Evolutionary conservation across 30 jellyfish, hydroid and myxozoan genomes (phyloP).

Genomic region (Catostylus mosaicus): DNA sequence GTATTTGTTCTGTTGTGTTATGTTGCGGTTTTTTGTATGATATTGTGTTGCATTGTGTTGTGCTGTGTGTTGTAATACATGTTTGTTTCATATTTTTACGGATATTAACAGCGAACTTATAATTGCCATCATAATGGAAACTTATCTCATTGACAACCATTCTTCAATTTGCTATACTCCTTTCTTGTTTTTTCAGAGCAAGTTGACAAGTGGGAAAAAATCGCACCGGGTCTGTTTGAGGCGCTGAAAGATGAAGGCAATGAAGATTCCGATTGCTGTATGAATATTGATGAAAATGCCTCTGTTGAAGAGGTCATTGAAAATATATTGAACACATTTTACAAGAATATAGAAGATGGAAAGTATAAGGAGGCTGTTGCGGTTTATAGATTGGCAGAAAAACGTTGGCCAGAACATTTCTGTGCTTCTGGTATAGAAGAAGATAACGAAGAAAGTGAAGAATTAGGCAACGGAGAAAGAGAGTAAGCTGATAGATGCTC

Average conservation of each 20-base stretch:
- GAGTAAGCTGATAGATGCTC: not conserved
- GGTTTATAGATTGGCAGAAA: conserved; percentile 39
- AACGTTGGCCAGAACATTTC: conserved; percentile 42
- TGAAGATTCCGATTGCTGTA: conserved; percentile 16
- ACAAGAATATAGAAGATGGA: conserved; percentile 42
- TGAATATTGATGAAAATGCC: conserved; percentile 53
- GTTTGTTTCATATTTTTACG: too few species aligned
- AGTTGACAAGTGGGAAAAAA: conserved; percentile 57
- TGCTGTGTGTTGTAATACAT: too few species aligned
- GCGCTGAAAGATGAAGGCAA: conserved; percentile 37
- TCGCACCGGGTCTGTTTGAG: conserved; percentile 35
- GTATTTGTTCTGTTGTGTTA: too few species aligned
- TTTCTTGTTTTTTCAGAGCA: not conserved
- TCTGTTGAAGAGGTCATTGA: conserved; percentile 59
- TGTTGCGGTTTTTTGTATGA: too few species aligned
- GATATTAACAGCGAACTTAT: too few species aligned
- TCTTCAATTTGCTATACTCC: not conserved
- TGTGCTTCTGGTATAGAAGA: conserved; percentile 28
- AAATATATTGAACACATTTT: conserved; percentile 23
- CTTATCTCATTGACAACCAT: not conserved
- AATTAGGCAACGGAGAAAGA: not conserved
- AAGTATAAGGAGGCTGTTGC: conserved; percentile 57
- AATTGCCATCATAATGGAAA: too few species aligned
- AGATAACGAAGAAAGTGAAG: conserved; percentile 11
- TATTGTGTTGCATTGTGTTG: too few species aligned